These are phyloP conservation scores for Cryptocheilus praepositus DNA, from an alignment of 2,888 invertebrate species.

Conservation along the genomic window DNA sequence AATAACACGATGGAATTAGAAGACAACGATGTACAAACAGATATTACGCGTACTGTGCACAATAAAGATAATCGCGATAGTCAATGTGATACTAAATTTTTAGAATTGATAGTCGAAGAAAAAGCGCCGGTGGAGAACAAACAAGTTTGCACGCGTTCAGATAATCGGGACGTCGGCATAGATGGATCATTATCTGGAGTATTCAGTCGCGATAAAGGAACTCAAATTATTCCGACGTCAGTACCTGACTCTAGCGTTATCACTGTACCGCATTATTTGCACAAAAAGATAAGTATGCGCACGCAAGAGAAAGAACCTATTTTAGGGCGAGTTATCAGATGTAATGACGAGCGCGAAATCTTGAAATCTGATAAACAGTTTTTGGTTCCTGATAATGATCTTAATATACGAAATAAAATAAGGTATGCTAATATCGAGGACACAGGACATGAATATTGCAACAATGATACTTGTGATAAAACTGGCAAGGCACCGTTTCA, in stretches of 20 bases:
- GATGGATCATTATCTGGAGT: conserved; percentile 15
- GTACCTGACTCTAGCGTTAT: background rate
- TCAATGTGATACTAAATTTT: background rate
- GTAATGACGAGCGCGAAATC: background rate
- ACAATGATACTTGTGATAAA: no score
- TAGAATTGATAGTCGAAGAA: conserved; percentile 1
- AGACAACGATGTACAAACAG: background rate
- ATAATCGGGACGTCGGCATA: conserved; percentile 24
- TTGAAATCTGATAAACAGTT: no score
- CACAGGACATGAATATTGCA: no score
- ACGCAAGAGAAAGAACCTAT: conserved; percentile 46
- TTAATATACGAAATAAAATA: no score
- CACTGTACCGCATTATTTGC: background rate
- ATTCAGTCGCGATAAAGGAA: conserved; percentile 11
- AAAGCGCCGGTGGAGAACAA: conserved; percentile 18
- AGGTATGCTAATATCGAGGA: no score
- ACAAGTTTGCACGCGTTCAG: background rate
- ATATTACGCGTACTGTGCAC: background rate
- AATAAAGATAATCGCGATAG: background rate
- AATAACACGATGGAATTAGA: conserved; percentile 5
- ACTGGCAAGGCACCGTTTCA: no score
- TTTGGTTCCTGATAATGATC: no score
- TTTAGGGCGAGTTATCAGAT: conserved; percentile 30
- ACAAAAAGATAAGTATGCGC: conserved; percentile 22
- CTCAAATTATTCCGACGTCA: conserved; percentile 12